Conservation (phyloP, 1,140 invertebrate genomes). For the Megalopta genalis region DNA sequence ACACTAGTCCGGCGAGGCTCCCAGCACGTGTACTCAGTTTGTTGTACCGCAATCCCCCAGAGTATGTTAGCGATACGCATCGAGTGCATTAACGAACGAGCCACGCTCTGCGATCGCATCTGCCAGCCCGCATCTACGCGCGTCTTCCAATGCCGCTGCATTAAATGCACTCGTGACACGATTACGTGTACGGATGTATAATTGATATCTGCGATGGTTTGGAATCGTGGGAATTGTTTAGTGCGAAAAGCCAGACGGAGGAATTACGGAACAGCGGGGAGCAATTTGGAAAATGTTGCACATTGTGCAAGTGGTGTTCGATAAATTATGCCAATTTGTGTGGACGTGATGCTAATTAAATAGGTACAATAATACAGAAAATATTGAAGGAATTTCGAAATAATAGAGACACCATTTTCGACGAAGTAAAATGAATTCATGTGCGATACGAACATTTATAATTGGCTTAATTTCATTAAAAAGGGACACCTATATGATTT, state of each 20-base stretch:
- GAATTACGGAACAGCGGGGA: not conserved
- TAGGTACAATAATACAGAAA: too few species aligned
- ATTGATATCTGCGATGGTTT: not conserved
- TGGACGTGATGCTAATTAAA: too few species aligned
- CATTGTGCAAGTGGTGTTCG: too few species aligned
- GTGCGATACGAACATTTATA: too few species aligned
- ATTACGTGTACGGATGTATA: not conserved
- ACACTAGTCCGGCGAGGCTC: too few species aligned
- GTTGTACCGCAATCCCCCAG: conserved; percentile 17
- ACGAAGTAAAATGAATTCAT: too few species aligned
- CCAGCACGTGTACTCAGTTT: conserved; percentile 10
- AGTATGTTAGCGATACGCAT: conserved; percentile 29
- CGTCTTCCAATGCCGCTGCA: not conserved
- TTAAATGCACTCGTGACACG: conserved; percentile 2
- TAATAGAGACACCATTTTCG: too few species aligned
- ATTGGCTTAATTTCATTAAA: too few species aligned
- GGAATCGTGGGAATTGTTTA: not conserved
- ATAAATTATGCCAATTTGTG: too few species aligned
- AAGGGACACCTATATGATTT: too few species aligned
- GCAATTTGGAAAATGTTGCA: too few species aligned
- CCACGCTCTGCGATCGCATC: conserved; percentile 30
- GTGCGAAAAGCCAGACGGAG: not conserved
- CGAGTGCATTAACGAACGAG: conserved; percentile 38
- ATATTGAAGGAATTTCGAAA: too few species aligned
- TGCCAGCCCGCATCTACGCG: not conserved